phyloP scores from a whole-genome alignment of 2,113 vertebrate species.

The Eudyptes chrysolophus region DNA sequence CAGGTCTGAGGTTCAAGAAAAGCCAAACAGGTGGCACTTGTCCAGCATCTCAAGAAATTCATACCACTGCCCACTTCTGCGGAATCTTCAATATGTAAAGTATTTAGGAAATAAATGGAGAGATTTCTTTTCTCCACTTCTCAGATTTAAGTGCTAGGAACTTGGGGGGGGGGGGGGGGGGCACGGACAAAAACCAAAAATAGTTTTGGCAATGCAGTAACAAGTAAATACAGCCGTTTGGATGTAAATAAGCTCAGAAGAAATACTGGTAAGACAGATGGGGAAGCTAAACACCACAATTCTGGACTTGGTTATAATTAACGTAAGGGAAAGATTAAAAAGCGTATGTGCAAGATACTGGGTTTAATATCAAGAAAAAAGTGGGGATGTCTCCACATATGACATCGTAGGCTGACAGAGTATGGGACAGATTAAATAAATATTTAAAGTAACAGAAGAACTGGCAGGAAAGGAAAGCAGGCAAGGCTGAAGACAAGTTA shows the following conservation, averaged over 20 bases:
- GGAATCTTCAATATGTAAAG: background rate
- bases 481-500: slow-evolving; percentile 46
- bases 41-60: background rate
- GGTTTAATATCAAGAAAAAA: background rate
- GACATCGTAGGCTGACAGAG: background rate
- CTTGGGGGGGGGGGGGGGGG: background rate
- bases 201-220: background rate
- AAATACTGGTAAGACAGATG: background rate
- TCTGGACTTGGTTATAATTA: background rate
- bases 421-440: slow-evolving; percentile 38
- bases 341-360: background rate
- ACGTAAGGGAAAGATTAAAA: background rate
- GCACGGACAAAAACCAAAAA: background rate
- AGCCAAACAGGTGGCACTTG: background rate
- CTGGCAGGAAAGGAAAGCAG: slow-evolving; percentile 36
- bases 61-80: background rate
- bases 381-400: background rate
- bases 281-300: background rate
- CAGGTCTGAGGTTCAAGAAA: background rate
- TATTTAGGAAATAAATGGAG: background rate
- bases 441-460: slow-evolving; percentile 60
- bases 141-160: background rate
- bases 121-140: background rate
- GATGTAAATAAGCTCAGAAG: background rate
- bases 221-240: background rate